Conservation (phyloP, 1,140 invertebrate species). For the Cataglyphis hispanica region DNA sequence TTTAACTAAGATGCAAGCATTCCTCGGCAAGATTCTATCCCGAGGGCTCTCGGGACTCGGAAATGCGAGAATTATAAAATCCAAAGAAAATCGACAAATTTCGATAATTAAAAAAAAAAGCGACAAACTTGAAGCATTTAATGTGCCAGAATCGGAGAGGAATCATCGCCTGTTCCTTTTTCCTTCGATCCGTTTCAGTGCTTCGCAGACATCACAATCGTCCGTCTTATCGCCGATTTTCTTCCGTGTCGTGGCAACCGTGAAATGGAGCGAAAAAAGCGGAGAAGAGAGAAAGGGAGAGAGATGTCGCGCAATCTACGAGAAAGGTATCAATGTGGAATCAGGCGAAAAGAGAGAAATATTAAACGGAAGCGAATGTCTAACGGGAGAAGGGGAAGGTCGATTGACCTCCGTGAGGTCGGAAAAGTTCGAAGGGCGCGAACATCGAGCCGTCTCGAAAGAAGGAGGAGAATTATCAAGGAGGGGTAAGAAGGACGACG, state of each 20-base stretch:
- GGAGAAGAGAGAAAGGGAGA: not conserved
- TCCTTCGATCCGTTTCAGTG: slow-evolving; percentile 33
- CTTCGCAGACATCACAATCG: slow-evolving; percentile 55
- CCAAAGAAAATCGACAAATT: not conserved
- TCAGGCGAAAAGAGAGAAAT: slow-evolving; percentile 64
- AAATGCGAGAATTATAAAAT: not conserved
- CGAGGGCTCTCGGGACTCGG: not conserved
- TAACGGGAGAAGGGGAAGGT: slow-evolving; percentile 46
- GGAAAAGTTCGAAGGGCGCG: slow-evolving; percentile 54
- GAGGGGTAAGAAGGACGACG: slow-evolving; percentile 2
- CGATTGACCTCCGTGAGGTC: slow-evolving; percentile 34
- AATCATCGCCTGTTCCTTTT: slow-evolving; percentile 35
- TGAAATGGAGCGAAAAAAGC: slow-evolving; percentile 66
- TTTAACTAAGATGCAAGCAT: not conserved
- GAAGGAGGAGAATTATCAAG: slow-evolving; percentile 34
- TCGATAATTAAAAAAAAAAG: not conserved
- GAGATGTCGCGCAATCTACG: slow-evolving; percentile 62
- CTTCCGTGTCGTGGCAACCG: slow-evolving; percentile 62
- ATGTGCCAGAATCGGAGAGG: slow-evolving; percentile 22
- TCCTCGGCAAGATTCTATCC: not conserved
- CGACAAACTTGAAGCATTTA: slow-evolving; percentile 10
- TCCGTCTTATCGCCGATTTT: slow-evolving; percentile 64
- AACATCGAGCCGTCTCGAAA: slow-evolving; percentile 34
- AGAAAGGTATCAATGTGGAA: slow-evolving; percentile 59
- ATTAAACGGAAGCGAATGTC: slow-evolving; percentile 62